A percentile compares a stretch with the other conserved stretches of the same genome.
phyloP scores from a whole-genome alignment of 2,888 invertebrate genomes.

The Luffia ferchaultella region DNA sequence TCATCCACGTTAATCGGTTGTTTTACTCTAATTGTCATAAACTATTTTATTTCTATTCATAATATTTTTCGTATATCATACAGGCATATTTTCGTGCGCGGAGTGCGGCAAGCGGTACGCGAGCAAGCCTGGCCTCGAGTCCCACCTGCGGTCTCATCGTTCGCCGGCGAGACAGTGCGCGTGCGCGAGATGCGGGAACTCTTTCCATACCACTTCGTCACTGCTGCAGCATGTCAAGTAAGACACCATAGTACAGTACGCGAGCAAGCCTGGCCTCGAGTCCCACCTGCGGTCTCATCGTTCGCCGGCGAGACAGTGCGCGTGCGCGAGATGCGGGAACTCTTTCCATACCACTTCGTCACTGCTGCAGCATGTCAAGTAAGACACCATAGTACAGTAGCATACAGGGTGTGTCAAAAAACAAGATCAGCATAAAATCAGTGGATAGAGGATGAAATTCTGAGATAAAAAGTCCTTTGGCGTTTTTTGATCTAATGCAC shows the following conservation, averaged over 20 bases:
- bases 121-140: conserved; percentile 16
- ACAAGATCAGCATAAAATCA: no score
- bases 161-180: conserved; percentile 8
- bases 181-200: conserved; percentile 27
- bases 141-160: conserved; percentile 13
- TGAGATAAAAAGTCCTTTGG: no score
- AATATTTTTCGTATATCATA: no score
- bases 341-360: conserved; percentile 24
- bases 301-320: conserved; percentile 5
- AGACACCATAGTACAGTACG: conserved; percentile 16
- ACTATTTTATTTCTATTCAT: no score
- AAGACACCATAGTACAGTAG: no score
- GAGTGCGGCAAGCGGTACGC: conserved; percentile 17
- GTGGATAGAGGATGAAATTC: no score
- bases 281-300: conserved; percentile 14
- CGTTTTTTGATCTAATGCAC: no score
- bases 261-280: conserved; percentile 16
- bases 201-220: conserved; percentile 23
- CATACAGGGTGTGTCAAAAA: no score
- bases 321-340: conserved; percentile 27
- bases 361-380: conserved; percentile 34
- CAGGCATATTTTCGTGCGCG: conserved; percentile 17
- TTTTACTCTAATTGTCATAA: no score
- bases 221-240: conserved; percentile 34
- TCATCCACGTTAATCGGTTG: no score